phyloP scores from a whole-genome alignment of 2,888 invertebrate species.

The Lomographa bimaculata region DNA sequence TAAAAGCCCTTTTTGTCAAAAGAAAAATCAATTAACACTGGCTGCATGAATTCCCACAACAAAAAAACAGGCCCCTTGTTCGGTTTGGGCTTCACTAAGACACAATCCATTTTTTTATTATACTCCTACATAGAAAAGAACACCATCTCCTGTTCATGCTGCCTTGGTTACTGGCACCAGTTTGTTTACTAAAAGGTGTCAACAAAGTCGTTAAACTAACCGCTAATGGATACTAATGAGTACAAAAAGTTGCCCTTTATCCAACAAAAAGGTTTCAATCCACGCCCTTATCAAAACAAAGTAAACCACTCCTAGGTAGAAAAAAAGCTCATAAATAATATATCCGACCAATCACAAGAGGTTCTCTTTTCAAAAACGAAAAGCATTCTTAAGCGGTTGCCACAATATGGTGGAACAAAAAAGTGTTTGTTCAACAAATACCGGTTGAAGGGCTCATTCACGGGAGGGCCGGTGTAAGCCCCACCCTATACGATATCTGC shows the following conservation, averaged over 20 bases:
- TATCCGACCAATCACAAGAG: constrained; percentile 28
- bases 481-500: constrained; percentile 40
- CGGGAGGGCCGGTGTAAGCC: constrained; percentile 32
- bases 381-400: constrained; percentile 17
- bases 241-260: constrained; percentile 19
- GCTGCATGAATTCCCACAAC: no score
- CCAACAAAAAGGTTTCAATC: no score
- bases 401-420: constrained; percentile 27
- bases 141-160: constrained; percentile 15
- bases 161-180: constrained; percentile 28
- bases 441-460: constrained; percentile 27
- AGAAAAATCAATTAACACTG: no score
- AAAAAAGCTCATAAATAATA: constrained; percentile 17
- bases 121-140: no score
- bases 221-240: constrained; percentile 15
- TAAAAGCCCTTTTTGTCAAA: no score
- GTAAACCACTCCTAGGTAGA: no score
- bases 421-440: constrained; percentile 32
- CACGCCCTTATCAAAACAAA: constrained; percentile 3
- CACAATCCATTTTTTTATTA: no score
- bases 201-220: constrained; percentile 10
- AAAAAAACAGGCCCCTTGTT: no score
- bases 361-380: constrained; percentile 18
- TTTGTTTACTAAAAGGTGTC: constrained; percentile 23
- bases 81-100: no score